Evolutionary conservation across 2,797 vertebrate species (phyloP), one percentile per base, ranked within the genome.

Genomic region (Rhodeus uyekii): DNA sequence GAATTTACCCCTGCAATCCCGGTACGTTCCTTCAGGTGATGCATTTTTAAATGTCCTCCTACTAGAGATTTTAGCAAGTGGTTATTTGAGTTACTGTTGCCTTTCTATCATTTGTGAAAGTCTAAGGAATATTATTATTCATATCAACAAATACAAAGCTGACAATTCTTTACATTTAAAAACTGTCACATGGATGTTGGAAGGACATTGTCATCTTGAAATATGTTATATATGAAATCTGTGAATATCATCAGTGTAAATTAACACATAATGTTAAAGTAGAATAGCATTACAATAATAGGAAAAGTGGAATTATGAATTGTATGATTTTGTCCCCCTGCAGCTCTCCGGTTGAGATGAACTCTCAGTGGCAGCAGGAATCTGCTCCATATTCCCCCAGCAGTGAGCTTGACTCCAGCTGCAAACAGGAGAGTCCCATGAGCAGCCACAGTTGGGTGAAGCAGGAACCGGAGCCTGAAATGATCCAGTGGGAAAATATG

Each of bases 371-470:
- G 93, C 91, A 91, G 76, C 91, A 93, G 88, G 92, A 93, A 82
- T 60, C 85, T 0, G 83, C 91, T 0, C 89, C 86, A 36, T 93
- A 91, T 9, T 93, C 92, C 0, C 84, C 93, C 55, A 91, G 91
- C 19, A 50, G 92, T 1, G 93, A 94, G 90, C 93, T 91, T 4
- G 92, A 94, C 90, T 94, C 91, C 86, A 93, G 92, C 90, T 94
- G 92, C 0, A 87, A 90, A 81, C 85, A 86, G 69, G 93, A 93
- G 80, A 91, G 90, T 72, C 78, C 88, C 1, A 85, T 89, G n/a
- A 19, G 80, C 85, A 90, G 87, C n/a, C 86, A 90, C 18, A 72
- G 82, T 76, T 92, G 92, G 92, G 84, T 93, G n/a, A 94, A 94
- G 78, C 92, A 93, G 87, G 92, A 93, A 72, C 91, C 92, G 3